Base-by-base conservation (phyloP, 1,140 invertebrate genomes). In the Sweltsa coloradensis region DNA sequence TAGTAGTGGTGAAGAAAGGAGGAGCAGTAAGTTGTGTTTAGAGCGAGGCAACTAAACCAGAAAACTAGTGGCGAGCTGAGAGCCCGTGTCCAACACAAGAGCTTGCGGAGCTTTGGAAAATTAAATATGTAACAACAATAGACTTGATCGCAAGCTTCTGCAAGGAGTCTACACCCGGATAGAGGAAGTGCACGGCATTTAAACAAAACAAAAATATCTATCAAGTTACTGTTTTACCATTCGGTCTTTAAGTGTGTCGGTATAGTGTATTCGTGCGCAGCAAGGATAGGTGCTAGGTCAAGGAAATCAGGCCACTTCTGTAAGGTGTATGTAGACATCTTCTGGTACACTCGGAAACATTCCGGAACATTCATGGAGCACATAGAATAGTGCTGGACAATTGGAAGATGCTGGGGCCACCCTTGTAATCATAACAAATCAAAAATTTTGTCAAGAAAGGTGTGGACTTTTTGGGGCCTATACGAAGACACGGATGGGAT, bases 121-220 rank as follows among this genome's bases (percentile, higher is more conserved):
- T n/a, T n/a, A n/a, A n/a, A n/a, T n/a, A n/a, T n/a, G n/a, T n/a
- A n/a, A n/a, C n/a, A n/a, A n/a, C n/a, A n/a, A n/a, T n/a, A n/a
- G n/a, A n/a, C n/a, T n/a, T n/a, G n/a, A n/a, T n/a, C n/a, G n/a
- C n/a, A 11, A 22, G 36, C 7, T 66, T 64, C 41, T 64, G 62
- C 63, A 51, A 57, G 64, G 13, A 53, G 56, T 0, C 44, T 64
- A n/a, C 41, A 34, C 6, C 22, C 46, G 26, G 43, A 58, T 3
- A 58, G 56, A 51, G 47, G n/a, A 53, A 59, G 23, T 62, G 57
- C 44, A 64, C 62, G 1, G 57, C 59, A 0, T 65, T 64, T 51
- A 23, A 55, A 4, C 57, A 60, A 49, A 55, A 60, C 41, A 52
- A 53, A 0, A 51, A 53, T 41, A 50, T 52, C 13, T 64, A 60